Conservation (phyloP, 2,797 vertebrate species). For the Lacerta viridis region DNA sequence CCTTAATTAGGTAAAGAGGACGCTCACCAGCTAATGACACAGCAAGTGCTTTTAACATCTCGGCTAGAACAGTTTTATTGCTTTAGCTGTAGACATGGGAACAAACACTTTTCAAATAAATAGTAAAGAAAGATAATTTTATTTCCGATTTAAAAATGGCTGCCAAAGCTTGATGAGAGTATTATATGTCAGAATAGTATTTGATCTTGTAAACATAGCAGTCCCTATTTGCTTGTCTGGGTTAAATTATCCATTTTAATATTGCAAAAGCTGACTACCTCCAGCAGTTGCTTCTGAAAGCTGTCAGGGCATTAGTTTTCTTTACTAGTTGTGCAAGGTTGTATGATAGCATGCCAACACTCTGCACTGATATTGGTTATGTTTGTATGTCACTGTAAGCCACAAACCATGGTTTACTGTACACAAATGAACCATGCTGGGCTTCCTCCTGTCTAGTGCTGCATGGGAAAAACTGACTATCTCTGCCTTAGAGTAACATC, state of each 20-base stretch:
- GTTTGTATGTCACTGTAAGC: not conserved
- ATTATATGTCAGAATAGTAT: conserved; percentile 73
- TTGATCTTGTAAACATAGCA: conserved; percentile 72
- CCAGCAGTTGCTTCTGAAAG: conserved; percentile 16
- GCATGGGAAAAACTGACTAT: too few species aligned
- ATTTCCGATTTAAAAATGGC: conserved; percentile 80
- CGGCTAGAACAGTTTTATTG: conserved; percentile 80
- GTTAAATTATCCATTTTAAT: conserved; percentile 39
- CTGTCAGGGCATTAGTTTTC: conserved; percentile 32
- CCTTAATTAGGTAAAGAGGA: conserved; percentile 88
- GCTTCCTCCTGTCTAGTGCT: too few species aligned
- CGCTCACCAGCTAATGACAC: conserved; percentile 86
- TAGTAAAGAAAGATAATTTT: conserved; percentile 79
- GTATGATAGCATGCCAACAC: not conserved
- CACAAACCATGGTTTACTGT: not conserved
- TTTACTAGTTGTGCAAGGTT: not conserved
- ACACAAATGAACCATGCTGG: not conserved
- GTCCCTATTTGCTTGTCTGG: conserved; percentile 44
- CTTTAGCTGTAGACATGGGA: conserved; percentile 73
- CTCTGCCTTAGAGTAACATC: too few species aligned
- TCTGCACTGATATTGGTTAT: not conserved
- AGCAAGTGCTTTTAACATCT: conserved; percentile 73
- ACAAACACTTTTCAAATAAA: conserved; percentile 81
- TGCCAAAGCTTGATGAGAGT: conserved; percentile 77
- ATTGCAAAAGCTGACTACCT: conserved; percentile 50